These are phyloP conservation scores for Epinotia ramella DNA, from an alignment of 2,888 invertebrate species.

Conservation along the genomic window DNA sequence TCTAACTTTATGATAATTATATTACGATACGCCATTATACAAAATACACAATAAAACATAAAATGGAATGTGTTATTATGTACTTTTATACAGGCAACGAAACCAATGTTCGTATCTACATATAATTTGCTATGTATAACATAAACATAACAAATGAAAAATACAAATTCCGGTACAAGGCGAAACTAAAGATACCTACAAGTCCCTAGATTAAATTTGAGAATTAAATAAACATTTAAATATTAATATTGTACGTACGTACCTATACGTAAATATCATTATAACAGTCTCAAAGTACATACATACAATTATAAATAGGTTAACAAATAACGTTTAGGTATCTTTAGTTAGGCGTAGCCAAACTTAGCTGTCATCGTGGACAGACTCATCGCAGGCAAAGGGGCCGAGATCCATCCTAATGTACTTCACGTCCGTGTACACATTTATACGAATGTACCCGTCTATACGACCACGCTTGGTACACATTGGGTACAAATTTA, in stretches of 20 bases:
- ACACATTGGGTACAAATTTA: background rate
- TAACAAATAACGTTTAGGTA: constrained; percentile 73
- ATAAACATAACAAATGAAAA: constrained; percentile 55
- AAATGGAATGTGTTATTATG: constrained; percentile 51
- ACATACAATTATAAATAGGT: constrained; percentile 85
- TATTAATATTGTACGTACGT: constrained; percentile 82
- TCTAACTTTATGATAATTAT: constrained; percentile 80
- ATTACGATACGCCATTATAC: constrained; percentile 68
- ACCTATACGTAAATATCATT: constrained; percentile 81
- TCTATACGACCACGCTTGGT: constrained; percentile 6
- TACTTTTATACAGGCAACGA: constrained; percentile 49
- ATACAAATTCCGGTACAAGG: constrained; percentile 52
- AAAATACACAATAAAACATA: constrained; percentile 65
- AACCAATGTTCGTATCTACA: constrained; percentile 56
- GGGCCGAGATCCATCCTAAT: constrained; percentile 26
- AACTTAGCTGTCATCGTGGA: constrained; percentile 66
- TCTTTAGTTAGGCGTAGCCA: constrained; percentile 62
- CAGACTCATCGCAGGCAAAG: constrained; percentile 19
- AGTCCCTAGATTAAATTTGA: constrained; percentile 65
- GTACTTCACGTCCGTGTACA: constrained; percentile 12
- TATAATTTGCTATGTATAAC: constrained; percentile 55
- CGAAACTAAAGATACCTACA: constrained; percentile 70
- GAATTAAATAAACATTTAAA: constrained; percentile 82
- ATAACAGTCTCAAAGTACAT: constrained; percentile 84
- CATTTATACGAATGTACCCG: constrained; percentile 20